These are phyloP conservation scores for Podarcis raffonei DNA, from an alignment of 2,113 vertebrate genomes.

Conservation along the genomic window DNA sequence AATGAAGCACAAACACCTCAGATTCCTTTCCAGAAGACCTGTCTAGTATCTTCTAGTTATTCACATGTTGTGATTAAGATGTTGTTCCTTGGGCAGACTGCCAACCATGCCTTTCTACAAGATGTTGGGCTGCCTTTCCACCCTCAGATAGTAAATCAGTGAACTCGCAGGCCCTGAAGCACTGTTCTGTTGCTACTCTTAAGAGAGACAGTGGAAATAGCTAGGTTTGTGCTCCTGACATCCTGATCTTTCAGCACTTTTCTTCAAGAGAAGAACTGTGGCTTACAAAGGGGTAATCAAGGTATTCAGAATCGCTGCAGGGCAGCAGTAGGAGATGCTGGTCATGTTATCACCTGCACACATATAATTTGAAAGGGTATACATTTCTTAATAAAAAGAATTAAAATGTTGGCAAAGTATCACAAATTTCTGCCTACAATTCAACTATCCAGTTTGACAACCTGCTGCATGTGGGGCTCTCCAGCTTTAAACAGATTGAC, in stretches of 20 bases:
- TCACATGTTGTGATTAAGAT: background rate
- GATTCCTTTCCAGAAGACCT: background rate
- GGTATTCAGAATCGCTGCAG: background rate
- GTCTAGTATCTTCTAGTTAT: background rate
- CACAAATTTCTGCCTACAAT: slow-evolving; percentile 39
- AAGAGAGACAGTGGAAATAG: background rate
- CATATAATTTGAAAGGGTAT: background rate
- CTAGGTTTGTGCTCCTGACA: background rate
- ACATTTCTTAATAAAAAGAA: background rate
- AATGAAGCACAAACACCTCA: background rate
- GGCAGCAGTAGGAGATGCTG: background rate
- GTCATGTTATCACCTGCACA: too few relatives aligned
- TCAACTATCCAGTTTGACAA: slow-evolving; percentile 55
- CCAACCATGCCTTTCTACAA: background rate
- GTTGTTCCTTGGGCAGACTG: background rate
- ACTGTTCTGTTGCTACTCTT: background rate
- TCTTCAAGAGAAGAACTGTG: background rate
- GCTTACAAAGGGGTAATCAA: background rate
- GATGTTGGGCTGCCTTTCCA: background rate
- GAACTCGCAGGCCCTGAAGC: background rate
- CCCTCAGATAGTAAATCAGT: background rate
- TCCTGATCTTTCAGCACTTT: background rate
- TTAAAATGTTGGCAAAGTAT: too few relatives aligned
- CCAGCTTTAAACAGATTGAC: slow-evolving; percentile 56
- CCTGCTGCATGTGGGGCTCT: slow-evolving; percentile 48